Conservation (phyloP, 2,888 invertebrate genomes). For the Monoplex corrugatus region DNA sequence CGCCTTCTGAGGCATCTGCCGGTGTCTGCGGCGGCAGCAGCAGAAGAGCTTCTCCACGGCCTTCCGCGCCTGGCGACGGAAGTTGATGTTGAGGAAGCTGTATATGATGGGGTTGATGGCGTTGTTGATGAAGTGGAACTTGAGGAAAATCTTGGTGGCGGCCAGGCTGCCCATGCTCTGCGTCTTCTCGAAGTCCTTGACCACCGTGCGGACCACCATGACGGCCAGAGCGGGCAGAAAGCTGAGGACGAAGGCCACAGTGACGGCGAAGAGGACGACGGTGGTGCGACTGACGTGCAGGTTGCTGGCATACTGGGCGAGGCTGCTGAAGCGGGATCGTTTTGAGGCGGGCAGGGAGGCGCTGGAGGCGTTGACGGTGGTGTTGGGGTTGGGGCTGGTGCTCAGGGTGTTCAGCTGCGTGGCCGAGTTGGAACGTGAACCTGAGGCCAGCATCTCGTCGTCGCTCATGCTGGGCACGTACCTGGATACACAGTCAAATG, state of each 20-base stretch:
- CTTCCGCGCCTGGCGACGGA: conserved; percentile 60
- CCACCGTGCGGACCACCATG: conserved; percentile 57
- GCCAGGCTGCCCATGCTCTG: conserved; percentile 55
- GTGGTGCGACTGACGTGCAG: conserved; percentile 63
- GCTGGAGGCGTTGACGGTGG: conserved; percentile 10
- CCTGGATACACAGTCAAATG: conserved; percentile 53
- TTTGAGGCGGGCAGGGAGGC: conserved; percentile 31
- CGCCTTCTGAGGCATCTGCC: conserved; percentile 56
- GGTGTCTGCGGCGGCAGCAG: conserved; percentile 51
- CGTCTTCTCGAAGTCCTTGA: conserved; percentile 55
- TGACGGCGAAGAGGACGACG: conserved; percentile 63
- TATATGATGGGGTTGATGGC: conserved; percentile 67
- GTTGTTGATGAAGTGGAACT: conserved; percentile 65
- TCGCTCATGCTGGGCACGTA: conserved; percentile 67
- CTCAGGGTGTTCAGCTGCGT: conserved; percentile 49
- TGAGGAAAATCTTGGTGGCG: conserved; percentile 61
- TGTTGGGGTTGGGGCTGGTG: neutral
- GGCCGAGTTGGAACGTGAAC: conserved; percentile 45
- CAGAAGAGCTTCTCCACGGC: conserved; percentile 59
- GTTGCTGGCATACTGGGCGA: conserved; percentile 57
- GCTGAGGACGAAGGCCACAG: conserved; percentile 63
- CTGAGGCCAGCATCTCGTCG: conserved; percentile 53
- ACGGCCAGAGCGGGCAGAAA: conserved; percentile 61
- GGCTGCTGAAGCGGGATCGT: conserved; percentile 55
- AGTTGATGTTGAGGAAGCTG: conserved; percentile 66